A percentile compares a stretch with the other conserved stretches of the same genome.
Conservation (phyloP, 2,888 invertebrate genomes). For the Callyntrura guangdongensis region DNA sequence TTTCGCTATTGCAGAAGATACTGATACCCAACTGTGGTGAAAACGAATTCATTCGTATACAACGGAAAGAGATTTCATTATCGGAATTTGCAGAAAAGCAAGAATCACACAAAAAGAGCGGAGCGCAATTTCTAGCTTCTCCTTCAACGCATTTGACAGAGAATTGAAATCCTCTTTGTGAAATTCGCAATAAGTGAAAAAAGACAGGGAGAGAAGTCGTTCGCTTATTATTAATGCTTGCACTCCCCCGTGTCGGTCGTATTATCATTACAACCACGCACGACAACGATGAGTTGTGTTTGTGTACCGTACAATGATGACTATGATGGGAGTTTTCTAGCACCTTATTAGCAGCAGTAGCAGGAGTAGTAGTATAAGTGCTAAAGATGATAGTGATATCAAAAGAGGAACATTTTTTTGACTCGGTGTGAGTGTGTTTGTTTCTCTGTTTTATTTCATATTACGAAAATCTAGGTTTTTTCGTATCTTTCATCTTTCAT, state of each 20-base stretch:
- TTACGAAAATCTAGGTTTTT: neutral
- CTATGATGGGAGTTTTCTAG: neutral
- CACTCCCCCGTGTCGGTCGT: neutral
- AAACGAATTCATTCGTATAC: slow-evolving; percentile 67
- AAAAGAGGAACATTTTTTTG: slow-evolving; percentile 8
- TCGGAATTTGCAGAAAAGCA: slow-evolving; percentile 57
- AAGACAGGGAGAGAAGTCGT: neutral
- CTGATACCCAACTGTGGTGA: no score
- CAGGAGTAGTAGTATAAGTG: neutral
- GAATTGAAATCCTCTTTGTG: neutral
- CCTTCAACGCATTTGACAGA: neutral
- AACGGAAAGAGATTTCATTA: slow-evolving; percentile 74
- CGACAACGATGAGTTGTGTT: neutral
- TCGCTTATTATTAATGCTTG: neutral
- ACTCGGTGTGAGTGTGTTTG: no score
- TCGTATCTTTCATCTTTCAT: no score
- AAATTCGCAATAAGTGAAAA: slow-evolving; percentile 8
- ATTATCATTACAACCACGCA: neutral
- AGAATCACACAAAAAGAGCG: neutral
- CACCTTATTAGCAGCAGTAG: neutral
- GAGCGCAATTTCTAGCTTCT: neutral
- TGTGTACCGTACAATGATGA: neutral
- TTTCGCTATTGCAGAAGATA: no score
- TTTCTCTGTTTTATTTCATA: neutral
- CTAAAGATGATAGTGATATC: neutral